Base-by-base conservation (phyloP, 2,888 invertebrate genomes). In the Clivina fossor region DNA sequence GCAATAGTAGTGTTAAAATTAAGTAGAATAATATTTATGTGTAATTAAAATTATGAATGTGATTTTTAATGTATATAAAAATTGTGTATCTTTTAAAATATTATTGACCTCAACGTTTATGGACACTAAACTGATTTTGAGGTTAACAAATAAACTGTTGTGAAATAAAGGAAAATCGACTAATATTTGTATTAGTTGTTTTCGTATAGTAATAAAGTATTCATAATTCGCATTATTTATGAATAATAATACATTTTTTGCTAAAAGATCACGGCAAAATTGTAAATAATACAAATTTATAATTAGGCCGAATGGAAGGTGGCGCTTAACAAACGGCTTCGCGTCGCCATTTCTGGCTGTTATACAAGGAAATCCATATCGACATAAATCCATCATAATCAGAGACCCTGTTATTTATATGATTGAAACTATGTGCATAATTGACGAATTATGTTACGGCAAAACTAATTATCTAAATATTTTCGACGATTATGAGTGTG, bases 331-430 rank as follows among this genome's bases (percentile, higher is more conserved):
- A 38, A 47, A 47, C 40, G 30, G 22, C 32, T 40, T 18, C 38
- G 38, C 19, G 47, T 55, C 55, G 55, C 55, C 55, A 55, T 55
- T 55, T 44, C 47, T 51, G 41, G 13, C 43, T 41, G 41, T 43
- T 51, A 43, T 28, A 40, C 32, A 55, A 55, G 46, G 55, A 60
- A 60, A 60, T 63, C 63, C 57, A 62, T 62, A 63, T 59, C 43
- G 43, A 47, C 57, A 53, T 53, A 60, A 60, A 61, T 62, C 62
- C 47, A 48, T 53, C 51, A 32, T 53, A 59, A 61, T 61, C 61
- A 38, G 44, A 40, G 38, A 33, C 46, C 28, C 40, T 37, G 56
- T 30, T 20, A 47, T 40, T 24, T 15, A 55, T 57, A 47, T 55
- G 37, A 40, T 47, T 18, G 50, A 57, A 50, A 49, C 43, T 47